Base-by-base conservation (phyloP, 2,113 vertebrate genomes). In the Amphilophus citrinellus region DNA sequence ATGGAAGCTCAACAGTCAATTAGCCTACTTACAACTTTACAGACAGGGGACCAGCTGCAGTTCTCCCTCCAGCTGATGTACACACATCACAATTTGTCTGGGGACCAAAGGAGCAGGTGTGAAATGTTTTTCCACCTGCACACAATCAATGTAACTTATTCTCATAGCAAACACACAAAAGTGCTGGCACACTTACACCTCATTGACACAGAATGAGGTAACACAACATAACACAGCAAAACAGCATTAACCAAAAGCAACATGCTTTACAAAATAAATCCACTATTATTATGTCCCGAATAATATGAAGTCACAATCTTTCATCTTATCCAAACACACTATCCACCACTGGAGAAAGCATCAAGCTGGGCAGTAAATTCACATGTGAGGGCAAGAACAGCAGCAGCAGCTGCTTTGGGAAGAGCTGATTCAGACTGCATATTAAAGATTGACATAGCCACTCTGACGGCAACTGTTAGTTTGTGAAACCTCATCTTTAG, bases 1-100 rank as follows among this genome's bases (percentile, higher is more conserved):
- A 79, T 59, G 56, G n/a, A 47, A 89, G 80, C 58, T 75, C 50
- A 89, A 89, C 76, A 79, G 71, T 76, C 77, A 86, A 89, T 91
- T 84, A 91, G 83, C 66, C 73, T 35, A 39, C 61, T 32, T 73
- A 82, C 62, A 91, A 83, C 76, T 84, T 82, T 63, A 61, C 82
- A 84, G 84, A 82, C 32, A 27, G 39, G 39, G 63, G 27, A 79
- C 39, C 83, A 84, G 82, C 84, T 89, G 84, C 75, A 88, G 30
- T 32, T 61, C 53, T 73, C 24, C 15, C 22, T 80, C 37, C 61
- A 86, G 84, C 71, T 75, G 61, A 85, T n/a, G 61, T 18, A 32
- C 66, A 30, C 39, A 14, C 32, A 42, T 73, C 59, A 73, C 80
- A 71, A 57, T 24, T 81, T 86, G 68, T 63, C 87, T 76, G 17